Conservation (phyloP, 2,797 vertebrate species). For the Nyctibius grandis region DNA sequence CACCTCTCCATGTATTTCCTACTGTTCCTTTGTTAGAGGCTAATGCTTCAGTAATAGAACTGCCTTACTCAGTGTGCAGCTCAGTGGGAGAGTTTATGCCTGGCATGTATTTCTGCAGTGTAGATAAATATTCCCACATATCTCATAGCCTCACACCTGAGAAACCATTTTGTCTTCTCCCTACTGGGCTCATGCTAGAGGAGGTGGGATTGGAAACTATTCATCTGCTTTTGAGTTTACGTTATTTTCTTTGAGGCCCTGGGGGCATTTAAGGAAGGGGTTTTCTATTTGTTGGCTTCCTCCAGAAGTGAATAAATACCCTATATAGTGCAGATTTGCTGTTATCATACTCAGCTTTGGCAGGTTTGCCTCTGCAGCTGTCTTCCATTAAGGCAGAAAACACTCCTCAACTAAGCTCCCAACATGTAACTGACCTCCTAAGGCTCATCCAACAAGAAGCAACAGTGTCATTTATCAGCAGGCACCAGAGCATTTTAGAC, state of each 20-base stretch:
- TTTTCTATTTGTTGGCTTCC: background rate
- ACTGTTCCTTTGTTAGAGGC: background rate
- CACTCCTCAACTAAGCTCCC: background rate
- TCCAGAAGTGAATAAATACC: background rate
- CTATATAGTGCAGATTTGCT: background rate
- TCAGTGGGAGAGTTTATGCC: background rate
- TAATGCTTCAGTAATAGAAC: background rate
- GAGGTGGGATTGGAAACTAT: background rate
- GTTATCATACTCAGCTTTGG: background rate
- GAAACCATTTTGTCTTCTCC: background rate
- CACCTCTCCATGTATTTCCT: background rate
- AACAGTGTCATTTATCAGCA: background rate
- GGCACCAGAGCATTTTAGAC: background rate
- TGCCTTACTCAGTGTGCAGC: background rate
- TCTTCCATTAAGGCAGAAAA: slow-evolving; percentile 45
- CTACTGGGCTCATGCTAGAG: background rate
- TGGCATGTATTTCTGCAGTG: background rate
- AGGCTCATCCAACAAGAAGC: background rate
- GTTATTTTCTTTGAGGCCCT: background rate
- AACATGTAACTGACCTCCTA: background rate
- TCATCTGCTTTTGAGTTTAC: background rate
- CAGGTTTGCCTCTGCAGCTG: slow-evolving; percentile 43
- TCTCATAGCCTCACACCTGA: background rate
- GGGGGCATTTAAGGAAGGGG: background rate
- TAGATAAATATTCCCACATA: background rate